phyloP scores from a whole-genome alignment of 2,888 invertebrate genomes.

The Megalurothrips usitatus region DNA sequence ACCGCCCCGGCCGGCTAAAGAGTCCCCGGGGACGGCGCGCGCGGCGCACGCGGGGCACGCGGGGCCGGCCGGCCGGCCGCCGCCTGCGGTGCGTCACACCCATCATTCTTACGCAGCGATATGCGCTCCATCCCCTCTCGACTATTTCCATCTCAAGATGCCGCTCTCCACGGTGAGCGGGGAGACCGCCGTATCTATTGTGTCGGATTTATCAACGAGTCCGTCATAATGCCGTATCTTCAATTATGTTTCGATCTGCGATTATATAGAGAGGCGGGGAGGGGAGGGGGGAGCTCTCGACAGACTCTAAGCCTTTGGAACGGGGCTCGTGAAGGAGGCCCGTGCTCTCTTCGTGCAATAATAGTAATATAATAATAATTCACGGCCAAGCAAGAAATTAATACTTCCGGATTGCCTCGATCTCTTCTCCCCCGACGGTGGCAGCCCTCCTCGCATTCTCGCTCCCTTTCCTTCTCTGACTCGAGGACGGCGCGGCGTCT shows the following conservation, averaged over 20 bases:
- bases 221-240: constrained; percentile 13
- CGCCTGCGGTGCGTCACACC: no score
- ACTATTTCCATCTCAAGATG: neutral
- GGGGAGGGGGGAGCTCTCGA: neutral
- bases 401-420: constrained; percentile 16
- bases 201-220: neutral
- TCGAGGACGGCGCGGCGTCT: no score
- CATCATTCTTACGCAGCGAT: no score
- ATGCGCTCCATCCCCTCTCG: no score
- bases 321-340: neutral
- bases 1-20: neutral
- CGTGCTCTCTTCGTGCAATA: neutral
- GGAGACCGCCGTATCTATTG: neutral
- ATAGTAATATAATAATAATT: constrained; percentile 14
- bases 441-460: neutral
- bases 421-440: neutral
- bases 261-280: constrained; percentile 3
- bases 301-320: constrained; percentile 6
- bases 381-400: constrained; percentile 1
- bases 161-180: neutral
- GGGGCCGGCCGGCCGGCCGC: neutral
- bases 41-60: neutral
- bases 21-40: neutral
- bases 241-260: constrained; percentile 22
- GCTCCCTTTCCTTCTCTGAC: no score